A percentile compares a stretch with the other conserved stretches of the same genome.
Evolutionary conservation across 1,140 invertebrate genomes (phyloP).

Genomic region (Telenomus remus): DNA sequence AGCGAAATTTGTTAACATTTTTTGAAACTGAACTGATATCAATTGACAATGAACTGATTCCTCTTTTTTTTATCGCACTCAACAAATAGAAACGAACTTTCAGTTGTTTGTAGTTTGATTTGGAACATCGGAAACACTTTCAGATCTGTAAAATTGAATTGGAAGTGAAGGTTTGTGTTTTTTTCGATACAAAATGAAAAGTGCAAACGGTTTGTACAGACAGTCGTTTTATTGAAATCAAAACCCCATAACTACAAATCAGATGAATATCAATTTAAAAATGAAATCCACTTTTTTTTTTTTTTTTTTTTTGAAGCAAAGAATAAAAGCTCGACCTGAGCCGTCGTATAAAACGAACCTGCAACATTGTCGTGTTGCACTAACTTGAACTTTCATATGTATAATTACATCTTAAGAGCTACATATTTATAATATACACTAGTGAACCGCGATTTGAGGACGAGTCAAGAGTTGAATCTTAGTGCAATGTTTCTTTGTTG

Average conservation of each 20-base stretch:
- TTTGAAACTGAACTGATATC: too few relatives aligned
- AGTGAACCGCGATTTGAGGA: slow-evolving; percentile 15
- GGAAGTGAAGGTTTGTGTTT: too few relatives aligned
- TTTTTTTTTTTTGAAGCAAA: not conserved
- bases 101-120: too few relatives aligned
- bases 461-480: not conserved
- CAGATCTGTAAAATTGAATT: too few relatives aligned
- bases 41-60: too few relatives aligned
- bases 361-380: slow-evolving; percentile 17
- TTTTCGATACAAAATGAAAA: too few relatives aligned
- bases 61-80: too few relatives aligned
- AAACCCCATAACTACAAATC: slow-evolving; percentile 22
- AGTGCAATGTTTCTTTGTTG: not conserved
- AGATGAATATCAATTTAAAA: slow-evolving; percentile 1
- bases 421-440: slow-evolving; percentile 34
- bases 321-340: not conserved
- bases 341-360: slow-evolving; percentile 24
- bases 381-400: slow-evolving; percentile 1
- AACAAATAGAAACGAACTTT: too few relatives aligned
- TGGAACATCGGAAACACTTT: too few relatives aligned
- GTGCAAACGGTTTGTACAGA: slow-evolving; percentile 15
- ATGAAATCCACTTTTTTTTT: not conserved
- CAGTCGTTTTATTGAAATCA: slow-evolving; percentile 18
- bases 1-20: not conserved
- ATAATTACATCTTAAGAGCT: slow-evolving; percentile 23